Base-by-base conservation (phyloP, 2,888 invertebrate genomes). In the Drosophila rellima region DNA sequence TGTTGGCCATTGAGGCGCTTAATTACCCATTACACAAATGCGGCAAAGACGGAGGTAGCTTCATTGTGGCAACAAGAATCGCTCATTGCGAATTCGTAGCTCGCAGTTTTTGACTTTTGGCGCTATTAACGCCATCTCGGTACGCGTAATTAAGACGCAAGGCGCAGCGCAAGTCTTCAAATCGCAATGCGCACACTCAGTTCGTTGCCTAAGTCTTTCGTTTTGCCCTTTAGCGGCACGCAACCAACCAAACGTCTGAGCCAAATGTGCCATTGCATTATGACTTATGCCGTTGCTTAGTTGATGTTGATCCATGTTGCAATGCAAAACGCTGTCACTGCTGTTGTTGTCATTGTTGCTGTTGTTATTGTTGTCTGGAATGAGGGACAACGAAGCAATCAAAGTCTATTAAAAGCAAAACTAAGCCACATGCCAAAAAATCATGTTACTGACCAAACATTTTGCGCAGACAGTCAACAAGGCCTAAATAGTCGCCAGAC, bases 21-120 rank as follows among this genome's bases (percentile, higher is more conserved):
- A 85, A 85, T 89, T 85, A 85, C 88, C 89, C 79, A 82, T 82
- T 82, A 88, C 88, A 84, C 86, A 84, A 87, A 89, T 85, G 82
- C 77, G 52, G 63, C 72, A 50, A 20, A 26, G 37, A 18, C 52
- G 7, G 18, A 40, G 33, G 35, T 47, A 61, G 75, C 65, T 40
- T 51, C 39, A 55, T 39, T 59, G 62, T 42, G 73, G 70, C 78
- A 74, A 72, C 65, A 60, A 87, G 79, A 87, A 87, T 80, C 80
- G 69, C 56, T 52, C 44, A 63, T 54, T 65, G 70, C 65, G 62
- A 66, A 64, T 70, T 26, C 26, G 47, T 60, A 54, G 61, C 67
- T 77, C 67, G 78, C 40, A 57, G 48, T 23, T 60, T 72, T 81
- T 81, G 70, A 71, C 23, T 68, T 67, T 63, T 45, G 26, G 26